Evolutionary conservation across 1,140 invertebrate species (phyloP), one percentile per base, ranked within the genome.

Genomic region (Dinoponera quadriceps): DNA sequence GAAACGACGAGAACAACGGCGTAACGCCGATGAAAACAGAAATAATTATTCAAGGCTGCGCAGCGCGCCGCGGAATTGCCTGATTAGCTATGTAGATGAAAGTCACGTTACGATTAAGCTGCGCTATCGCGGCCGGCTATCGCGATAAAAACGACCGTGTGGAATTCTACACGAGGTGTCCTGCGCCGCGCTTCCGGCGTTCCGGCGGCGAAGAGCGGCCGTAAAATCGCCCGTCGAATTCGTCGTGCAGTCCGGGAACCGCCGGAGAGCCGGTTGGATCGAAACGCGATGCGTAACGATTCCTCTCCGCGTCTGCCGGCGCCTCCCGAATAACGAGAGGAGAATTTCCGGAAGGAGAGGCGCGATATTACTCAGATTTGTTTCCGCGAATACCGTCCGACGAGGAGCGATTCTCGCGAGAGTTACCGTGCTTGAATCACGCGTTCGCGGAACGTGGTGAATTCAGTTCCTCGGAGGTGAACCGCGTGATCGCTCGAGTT

Each of bases 21-120:
- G 71, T 66, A 83, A 80, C 60, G 55, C n/a, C 38, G 38, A 80
- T 80, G 62, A 55, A 75, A 57, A 57, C 38, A 71, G 68, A 22
- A 87, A 87, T 85, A 85, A 87, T 87, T 83, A 87, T 87, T 83
- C 85, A 87, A 87, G 85, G 85, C 71, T 86, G 29, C 44, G n/a
- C n/a, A n/a, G n/a, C 22, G 60, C 62, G 48, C 62, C 78, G 73
- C 29, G 38, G 81, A 68, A 78, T 78, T 75, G 81, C 38, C 54
- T 55, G 59, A 57, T 38, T 68, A 59, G 72, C 44, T 63, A 69
- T 66, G 68, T 65, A 82, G 85, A 87, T 83, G 85, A 87, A 87
- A 87, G 86, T 86, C 80, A 48, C 85, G 81, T 54, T 82, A 82
- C 33, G 81, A 83, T 86, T 84, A 72, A 87, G n/a, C n/a, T n/a